A percentile compares a stretch with the other conserved stretches of the same genome.
These are phyloP conservation scores for Sparus aurata DNA, from an alignment of 2,797 vertebrate species.

Conservation along the genomic window DNA sequence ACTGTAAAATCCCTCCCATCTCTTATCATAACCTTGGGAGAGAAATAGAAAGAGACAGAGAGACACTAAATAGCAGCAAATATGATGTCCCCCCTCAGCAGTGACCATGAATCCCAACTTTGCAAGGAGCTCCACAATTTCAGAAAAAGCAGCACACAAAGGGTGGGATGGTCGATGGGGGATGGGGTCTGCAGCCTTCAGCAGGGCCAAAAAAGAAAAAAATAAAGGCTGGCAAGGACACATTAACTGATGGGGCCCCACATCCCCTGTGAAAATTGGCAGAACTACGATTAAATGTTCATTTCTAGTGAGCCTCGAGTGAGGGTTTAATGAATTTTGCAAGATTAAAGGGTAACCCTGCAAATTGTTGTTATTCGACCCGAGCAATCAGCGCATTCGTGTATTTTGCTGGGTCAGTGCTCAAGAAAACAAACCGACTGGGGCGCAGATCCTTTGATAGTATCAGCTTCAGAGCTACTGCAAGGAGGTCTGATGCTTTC, in stretches of 20 bases:
- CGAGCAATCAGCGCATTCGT: conserved; percentile 8
- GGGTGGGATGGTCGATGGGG: conserved; percentile 35
- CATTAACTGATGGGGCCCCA: conserved; percentile 68
- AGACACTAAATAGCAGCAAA: not conserved
- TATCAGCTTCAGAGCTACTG: conserved; percentile 6
- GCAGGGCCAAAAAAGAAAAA: conserved; percentile 39
- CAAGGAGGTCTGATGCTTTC: conserved; percentile 1
- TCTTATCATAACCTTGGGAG: conserved; percentile 2
- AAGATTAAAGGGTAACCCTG: conserved; percentile 43
- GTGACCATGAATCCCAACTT: conserved; percentile 26
- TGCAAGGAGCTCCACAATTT: conserved; percentile 47
- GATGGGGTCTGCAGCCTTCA: conserved; percentile 44
- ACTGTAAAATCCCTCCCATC: not conserved
- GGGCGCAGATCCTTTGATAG: not conserved
- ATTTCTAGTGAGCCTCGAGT: conserved; percentile 44
- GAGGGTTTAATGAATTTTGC: conserved; percentile 46
- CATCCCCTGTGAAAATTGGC: conserved; percentile 59
- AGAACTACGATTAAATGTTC: conserved; percentile 47
- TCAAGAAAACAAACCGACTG: conserved; percentile 30
- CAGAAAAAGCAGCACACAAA: conserved; percentile 46
- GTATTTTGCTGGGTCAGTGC: conserved; percentile 25
- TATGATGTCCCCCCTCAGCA: conserved; percentile 16
- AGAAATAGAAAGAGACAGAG: not conserved
- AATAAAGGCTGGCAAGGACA: conserved; percentile 55
- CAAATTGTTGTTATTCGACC: conserved; percentile 17